Evolutionary conservation across 2,888 invertebrate species (phyloP).

Genomic region (Pandemis corylana): DNA sequence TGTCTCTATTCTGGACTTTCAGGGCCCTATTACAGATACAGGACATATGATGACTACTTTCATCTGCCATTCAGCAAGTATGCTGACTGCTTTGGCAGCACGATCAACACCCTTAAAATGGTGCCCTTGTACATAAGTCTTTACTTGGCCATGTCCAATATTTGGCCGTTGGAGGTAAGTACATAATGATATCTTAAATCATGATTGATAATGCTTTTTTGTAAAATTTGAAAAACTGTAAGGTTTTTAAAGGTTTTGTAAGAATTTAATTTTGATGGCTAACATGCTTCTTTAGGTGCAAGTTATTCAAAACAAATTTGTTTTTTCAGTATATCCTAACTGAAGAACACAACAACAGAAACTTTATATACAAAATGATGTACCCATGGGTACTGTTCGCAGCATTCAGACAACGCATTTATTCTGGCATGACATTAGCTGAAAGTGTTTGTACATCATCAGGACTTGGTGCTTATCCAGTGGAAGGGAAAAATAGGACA

Average conservation of each 20-base stretch:
- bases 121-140: conserved; percentile 87
- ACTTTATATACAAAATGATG: conserved; percentile 91
- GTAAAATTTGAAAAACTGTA: too few relatives aligned
- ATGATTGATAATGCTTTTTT: too few relatives aligned
- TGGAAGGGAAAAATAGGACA: conserved; percentile 87
- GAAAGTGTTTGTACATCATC: conserved; percentile 97
- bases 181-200: background rate
- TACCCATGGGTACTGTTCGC: conserved; percentile 95
- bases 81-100: conserved; percentile 86
- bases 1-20: conserved; percentile 54
- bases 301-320: conserved; percentile 3
- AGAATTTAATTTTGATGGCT: too few relatives aligned
- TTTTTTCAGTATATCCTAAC: conserved; percentile 90
- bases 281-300: too few relatives aligned
- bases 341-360: conserved; percentile 90
- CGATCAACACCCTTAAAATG: conserved; percentile 87
- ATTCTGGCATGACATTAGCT: conserved; percentile 94
- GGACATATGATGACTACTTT: conserved; percentile 93
- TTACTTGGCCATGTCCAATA: conserved; percentile 87
- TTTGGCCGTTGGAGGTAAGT: conserved; percentile 90
- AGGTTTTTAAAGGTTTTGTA: too few relatives aligned
- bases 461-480: conserved; percentile 96
- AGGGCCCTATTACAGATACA: conserved; percentile 98
- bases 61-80: conserved; percentile 87
- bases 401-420: conserved; percentile 95